These are phyloP conservation scores for Philaenus spumarius DNA, from an alignment of 1,140 invertebrate species.

Conservation along the genomic window DNA sequence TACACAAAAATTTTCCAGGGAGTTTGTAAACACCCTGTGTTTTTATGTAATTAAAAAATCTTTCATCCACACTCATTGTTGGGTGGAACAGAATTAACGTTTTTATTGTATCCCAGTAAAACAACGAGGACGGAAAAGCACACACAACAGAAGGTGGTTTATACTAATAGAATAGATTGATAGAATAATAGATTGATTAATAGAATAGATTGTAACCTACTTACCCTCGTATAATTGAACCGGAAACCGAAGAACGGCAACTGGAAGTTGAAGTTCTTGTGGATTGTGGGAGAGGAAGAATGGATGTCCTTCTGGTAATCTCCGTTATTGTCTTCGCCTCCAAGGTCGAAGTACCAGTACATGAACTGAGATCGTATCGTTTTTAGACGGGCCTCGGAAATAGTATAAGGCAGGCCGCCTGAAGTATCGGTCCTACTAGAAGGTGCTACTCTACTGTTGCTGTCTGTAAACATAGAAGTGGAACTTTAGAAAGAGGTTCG, in stretches of 20 bases:
- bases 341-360: conserved; percentile 82
- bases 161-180: background rate
- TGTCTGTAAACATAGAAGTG: too few species aligned
- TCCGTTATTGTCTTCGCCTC: conserved; percentile 62
- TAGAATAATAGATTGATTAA: background rate
- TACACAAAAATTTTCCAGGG: too few species aligned
- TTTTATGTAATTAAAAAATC: background rate
- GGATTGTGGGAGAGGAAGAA: conserved; percentile 70
- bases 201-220: conserved; percentile 28
- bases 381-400: conserved; percentile 42
- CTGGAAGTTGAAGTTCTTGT: conserved; percentile 88
- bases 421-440: too few species aligned
- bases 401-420: too few species aligned
- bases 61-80: background rate
- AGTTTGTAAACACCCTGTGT: background rate
- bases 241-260: conserved; percentile 89
- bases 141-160: background rate
- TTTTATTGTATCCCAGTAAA: background rate
- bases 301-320: conserved; percentile 81
- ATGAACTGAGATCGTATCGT: conserved; percentile 66
- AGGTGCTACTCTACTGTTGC: too few species aligned
- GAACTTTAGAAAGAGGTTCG: too few species aligned
- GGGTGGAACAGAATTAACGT: background rate
- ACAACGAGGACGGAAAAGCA: background rate
- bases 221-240: conserved; percentile 88